Conservation (phyloP, 1,140 invertebrate species). For the Ceratina japonica region DNA sequence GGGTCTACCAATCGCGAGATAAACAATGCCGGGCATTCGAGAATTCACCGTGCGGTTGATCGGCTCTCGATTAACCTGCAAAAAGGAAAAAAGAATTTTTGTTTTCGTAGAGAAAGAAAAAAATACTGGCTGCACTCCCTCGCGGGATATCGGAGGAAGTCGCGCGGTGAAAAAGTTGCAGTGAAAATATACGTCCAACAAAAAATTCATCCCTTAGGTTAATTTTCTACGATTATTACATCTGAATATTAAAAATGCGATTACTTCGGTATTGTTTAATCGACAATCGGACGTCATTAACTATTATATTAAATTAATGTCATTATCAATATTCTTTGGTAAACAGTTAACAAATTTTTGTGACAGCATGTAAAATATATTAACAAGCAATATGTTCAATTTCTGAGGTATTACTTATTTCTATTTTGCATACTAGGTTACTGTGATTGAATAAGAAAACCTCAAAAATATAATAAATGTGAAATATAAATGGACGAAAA, state of each 20-base stretch:
- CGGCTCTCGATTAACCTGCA: conserved; percentile 71
- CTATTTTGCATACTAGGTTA: too few relatives aligned
- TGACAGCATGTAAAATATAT: too few relatives aligned
- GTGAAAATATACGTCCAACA: neutral
- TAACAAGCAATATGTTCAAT: too few relatives aligned
- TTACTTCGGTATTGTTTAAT: too few relatives aligned
- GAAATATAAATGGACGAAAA: conserved; percentile 17
- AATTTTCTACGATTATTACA: neutral
- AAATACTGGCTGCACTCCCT: conserved; percentile 18
- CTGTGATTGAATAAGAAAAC: neutral
- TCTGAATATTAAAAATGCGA: too few relatives aligned
- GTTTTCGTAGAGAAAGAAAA: conserved; percentile 42
- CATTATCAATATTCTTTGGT: neutral
- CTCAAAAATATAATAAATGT: conserved; percentile 31
- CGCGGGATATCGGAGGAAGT: conserved; percentile 37
- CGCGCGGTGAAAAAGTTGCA: conserved; percentile 21
- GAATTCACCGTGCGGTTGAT: conserved; percentile 69
- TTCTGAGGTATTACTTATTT: too few relatives aligned
- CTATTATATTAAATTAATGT: neutral
- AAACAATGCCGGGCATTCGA: conserved; percentile 69
- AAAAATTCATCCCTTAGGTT: neutral
- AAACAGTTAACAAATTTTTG: neutral
- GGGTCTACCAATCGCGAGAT: conserved; percentile 68
- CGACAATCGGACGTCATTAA: neutral
- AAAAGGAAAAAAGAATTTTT: conserved; percentile 66